Evolutionary conservation across 2,888 invertebrate genomes (phyloP).

Genomic region (Conomelus anceps): DNA sequence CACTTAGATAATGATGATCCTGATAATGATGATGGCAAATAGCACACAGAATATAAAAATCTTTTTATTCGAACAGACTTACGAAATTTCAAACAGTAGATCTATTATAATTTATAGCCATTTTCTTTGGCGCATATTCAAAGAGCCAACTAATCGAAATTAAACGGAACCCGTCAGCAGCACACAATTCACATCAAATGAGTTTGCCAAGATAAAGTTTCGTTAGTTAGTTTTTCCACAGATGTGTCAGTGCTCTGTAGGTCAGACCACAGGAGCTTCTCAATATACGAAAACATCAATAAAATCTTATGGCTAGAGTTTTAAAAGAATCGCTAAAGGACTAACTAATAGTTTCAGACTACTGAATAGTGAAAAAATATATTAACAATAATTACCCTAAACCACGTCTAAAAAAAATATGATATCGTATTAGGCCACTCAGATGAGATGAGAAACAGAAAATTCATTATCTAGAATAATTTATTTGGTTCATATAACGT

Average conservation of each 20-base stretch:
- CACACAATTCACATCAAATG: background rate
- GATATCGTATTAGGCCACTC: too few relatives aligned
- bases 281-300: background rate
- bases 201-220: background rate
- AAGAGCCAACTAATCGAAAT: background rate
- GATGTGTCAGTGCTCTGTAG: background rate
- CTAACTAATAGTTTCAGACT: background rate
- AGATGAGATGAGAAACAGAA: too few relatives aligned
- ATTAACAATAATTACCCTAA: too few relatives aligned
- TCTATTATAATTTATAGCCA: background rate
- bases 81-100: background rate
- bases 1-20: too few relatives aligned
- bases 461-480: too few relatives aligned
- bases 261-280: background rate
- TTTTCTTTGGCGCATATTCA: background rate
- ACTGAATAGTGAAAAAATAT: background rate
- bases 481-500: too few relatives aligned
- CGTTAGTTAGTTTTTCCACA: background rate
- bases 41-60: too few relatives aligned
- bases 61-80: background rate
- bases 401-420: too few relatives aligned
- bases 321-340: background rate
- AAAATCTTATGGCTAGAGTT: background rate
- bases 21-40: too few relatives aligned
- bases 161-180: background rate